Conservation (phyloP, 2,797 vertebrate species). For the Schizopygopsis malacanthus region DNA sequence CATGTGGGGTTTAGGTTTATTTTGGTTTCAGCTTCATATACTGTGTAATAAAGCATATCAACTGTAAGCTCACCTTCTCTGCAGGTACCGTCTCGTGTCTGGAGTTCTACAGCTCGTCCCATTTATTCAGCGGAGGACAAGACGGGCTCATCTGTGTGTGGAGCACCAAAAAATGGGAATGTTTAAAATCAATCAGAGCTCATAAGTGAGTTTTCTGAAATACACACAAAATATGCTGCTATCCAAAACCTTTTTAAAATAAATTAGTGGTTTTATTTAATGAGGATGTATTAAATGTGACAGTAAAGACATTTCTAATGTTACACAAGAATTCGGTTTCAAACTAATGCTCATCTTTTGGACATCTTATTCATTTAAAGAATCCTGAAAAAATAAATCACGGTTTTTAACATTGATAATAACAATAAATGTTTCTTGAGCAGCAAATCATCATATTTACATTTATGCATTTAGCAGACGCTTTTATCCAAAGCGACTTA, state of each 20-base stretch:
- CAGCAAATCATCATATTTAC: not conserved
- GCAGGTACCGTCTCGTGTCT: slow-evolving; percentile 87
- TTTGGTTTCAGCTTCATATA: not conserved
- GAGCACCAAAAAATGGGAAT: slow-evolving; percentile 95
- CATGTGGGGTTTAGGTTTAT: too few species aligned
- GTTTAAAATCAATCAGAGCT: slow-evolving; percentile 91
- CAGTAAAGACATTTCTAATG: not conserved
- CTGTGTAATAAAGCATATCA: not conserved
- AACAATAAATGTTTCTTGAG: not conserved
- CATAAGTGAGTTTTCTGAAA: slow-evolving; percentile 84
- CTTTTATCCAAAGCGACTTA: too few species aligned
- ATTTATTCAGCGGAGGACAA: slow-evolving; percentile 92
- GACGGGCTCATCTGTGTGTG: slow-evolving; percentile 95
- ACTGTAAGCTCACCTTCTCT: not conserved
- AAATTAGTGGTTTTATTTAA: not conserved
- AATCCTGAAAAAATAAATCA: not conserved
- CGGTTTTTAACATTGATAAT: not conserved
- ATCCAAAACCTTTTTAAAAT: not conserved
- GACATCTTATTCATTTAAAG: not conserved
- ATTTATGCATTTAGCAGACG: too few species aligned
- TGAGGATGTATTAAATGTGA: not conserved
- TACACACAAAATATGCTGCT: not conserved
- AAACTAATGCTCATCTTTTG: not conserved
- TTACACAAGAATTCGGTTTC: not conserved
- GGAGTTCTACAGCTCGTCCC: slow-evolving; percentile 87